Base-by-base conservation (phyloP, 2,797 vertebrate genomes). In the Coccyzus lansbergi region DNA sequence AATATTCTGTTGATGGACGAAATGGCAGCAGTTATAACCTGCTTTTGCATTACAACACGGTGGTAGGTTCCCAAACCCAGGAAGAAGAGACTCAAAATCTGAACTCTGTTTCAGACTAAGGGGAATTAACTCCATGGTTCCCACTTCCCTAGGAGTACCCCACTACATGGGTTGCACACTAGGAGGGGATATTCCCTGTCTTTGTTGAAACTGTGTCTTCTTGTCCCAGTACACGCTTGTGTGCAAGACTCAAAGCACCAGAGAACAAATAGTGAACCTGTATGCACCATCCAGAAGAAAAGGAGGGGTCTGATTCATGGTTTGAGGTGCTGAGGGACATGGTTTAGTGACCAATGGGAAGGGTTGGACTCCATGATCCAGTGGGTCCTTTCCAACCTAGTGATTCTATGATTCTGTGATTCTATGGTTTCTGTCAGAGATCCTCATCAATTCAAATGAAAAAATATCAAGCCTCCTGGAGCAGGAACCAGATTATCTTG, bases 1-100 rank as follows among this genome's bases (percentile, higher is more conserved):
- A 70, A 24, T 21, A 40, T 44, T 76, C 26, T 33, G n/a, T 63
- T 49, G 28, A 17, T 0, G 1, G n/a, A 58, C 5, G 1, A 1
- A 38, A 62, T 0, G 2, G 51, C 5, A 4, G 49, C 58, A 46
- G 26, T 10, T 12, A 70, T 12, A 29, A 33, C 22, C 42, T 55
- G 34, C 36, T 55, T 80, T 67, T 58, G 46, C 38, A 28, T 0
- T 0, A 26, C 22, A 75, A 5, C 3, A 0, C 29, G 6, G 21
- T 10, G 10, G 12, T 22, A 79, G 21, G 40, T 48, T 40, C 18
- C 26, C 31, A 72, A 36, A 71, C 2, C 4, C 34, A 33, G 22
- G 20, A 81, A 60, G 18, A 77, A 17, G 4, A 58, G 24, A 40
- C 33, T 17, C 46, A 64, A 86, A 78, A 78, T n/a, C 40, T 31